A percentile compares a stretch with the other conserved stretches of the same genome.
Conservation (phyloP, 2,888 invertebrate species). For the Monopis laevigella region DNA sequence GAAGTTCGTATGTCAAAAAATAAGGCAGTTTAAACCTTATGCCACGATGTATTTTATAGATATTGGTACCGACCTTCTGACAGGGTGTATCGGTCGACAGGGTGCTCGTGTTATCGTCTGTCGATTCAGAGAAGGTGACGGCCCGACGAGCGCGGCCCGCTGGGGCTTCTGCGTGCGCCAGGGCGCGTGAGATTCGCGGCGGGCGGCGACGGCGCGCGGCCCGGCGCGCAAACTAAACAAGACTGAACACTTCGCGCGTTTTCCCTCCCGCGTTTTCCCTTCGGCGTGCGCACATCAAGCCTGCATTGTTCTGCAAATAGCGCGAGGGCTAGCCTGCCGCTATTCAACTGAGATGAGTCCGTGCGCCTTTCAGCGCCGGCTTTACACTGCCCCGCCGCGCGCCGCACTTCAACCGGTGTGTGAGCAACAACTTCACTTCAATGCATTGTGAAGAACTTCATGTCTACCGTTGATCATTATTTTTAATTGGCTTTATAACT, state of each 20-base stretch:
- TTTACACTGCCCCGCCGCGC: constrained; percentile 35
- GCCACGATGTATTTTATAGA: neutral
- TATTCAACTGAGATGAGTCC: constrained; percentile 38
- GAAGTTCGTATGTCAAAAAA: constrained; percentile 2
- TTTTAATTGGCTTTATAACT: too few relatives aligned
- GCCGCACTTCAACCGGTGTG: constrained; percentile 9
- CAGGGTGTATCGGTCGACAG: constrained; percentile 55
- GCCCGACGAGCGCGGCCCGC: constrained; percentile 57
- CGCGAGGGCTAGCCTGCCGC: constrained; percentile 46
- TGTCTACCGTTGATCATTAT: too few relatives aligned
- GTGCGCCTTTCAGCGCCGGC: constrained; percentile 26
- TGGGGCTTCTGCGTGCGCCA: constrained; percentile 45
- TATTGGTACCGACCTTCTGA: constrained; percentile 59
- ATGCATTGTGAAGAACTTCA: constrained; percentile 14
- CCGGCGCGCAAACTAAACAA: constrained; percentile 53
- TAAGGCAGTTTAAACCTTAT: neutral
- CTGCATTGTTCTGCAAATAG: constrained; percentile 64
- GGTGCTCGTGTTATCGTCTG: constrained; percentile 49
- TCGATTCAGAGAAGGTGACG: constrained; percentile 61
- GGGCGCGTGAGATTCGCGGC: constrained; percentile 45
- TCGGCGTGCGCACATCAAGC: constrained; percentile 62
- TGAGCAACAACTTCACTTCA: constrained; percentile 25
- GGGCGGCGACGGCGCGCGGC: constrained; percentile 53
- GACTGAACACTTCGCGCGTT: constrained; percentile 44
- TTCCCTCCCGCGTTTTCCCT: constrained; percentile 60